Conservation (phyloP, 2,113 vertebrate species). For the Anser brachyrhynchus region DNA sequence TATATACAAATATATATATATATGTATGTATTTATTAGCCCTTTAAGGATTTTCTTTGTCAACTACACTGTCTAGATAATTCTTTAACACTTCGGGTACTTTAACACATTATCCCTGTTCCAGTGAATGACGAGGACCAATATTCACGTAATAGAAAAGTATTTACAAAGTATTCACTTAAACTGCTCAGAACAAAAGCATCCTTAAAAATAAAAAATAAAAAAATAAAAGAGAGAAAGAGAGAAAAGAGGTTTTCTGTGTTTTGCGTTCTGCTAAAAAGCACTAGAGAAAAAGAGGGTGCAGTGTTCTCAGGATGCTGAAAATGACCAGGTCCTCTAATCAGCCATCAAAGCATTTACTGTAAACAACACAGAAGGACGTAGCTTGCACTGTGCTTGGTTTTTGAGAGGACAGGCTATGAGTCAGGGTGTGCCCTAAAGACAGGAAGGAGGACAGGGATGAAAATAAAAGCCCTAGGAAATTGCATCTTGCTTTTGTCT, state of each 20-base stretch:
- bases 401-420: not conserved
- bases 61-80: not conserved
- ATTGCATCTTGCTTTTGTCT: not conserved
- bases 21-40: not conserved
- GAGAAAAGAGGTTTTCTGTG: not conserved
- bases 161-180: not conserved
- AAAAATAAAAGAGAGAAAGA: not conserved
- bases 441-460: not conserved
- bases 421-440: not conserved
- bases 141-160: not conserved
- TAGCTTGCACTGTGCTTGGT: not conserved
- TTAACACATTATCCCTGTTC: not conserved
- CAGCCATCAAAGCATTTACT: not conserved
- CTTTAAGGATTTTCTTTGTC: not conserved
- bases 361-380: not conserved
- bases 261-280: not conserved
- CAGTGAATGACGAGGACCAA: not conserved
- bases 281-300: not conserved
- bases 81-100: not conserved
- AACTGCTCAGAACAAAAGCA: not conserved
- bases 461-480: not conserved
- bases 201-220: no score
- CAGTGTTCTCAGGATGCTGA: not conserved
- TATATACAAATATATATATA: not conserved
- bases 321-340: not conserved